Conservation (phyloP, 2,797 vertebrate species). For the Graptemys geographica region DNA sequence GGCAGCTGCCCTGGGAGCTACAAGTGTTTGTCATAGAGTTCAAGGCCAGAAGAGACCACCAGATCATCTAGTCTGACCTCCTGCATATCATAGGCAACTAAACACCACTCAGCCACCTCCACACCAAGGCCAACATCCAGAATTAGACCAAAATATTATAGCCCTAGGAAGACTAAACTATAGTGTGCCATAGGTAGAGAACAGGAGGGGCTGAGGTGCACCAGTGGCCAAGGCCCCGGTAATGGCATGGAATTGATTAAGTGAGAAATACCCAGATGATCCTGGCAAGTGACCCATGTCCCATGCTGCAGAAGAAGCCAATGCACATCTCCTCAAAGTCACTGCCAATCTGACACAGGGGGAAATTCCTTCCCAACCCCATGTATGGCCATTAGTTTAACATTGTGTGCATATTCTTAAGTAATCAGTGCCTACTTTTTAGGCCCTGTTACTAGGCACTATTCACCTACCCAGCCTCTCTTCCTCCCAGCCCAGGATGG, state of each 20-base stretch:
- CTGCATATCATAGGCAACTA: not conserved
- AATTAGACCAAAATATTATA: not conserved
- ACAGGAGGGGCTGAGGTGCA: not conserved
- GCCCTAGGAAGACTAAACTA: not conserved
- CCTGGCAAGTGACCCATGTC: not conserved
- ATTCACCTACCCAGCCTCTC: not conserved
- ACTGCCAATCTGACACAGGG: no score
- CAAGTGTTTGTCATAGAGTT: not conserved
- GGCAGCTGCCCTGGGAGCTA: not conserved
- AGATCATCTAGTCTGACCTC: not conserved
- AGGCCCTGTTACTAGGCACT: not conserved
- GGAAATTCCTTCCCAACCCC: no score
- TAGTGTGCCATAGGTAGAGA: not conserved
- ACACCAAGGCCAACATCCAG: not conserved
- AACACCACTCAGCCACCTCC: not conserved
- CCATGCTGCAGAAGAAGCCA: no score
- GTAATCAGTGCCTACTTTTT: not conserved
- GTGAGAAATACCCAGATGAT: not conserved
- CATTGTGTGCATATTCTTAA: not conserved
- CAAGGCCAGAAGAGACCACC: not conserved
- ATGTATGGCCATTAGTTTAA: not conserved
- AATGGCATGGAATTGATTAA: not conserved
- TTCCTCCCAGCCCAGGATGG: not conserved
- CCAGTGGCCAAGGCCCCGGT: not conserved
- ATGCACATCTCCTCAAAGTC: no score